Conservation (phyloP, 2,888 invertebrate genomes). For the Galeruca laticollis region DNA sequence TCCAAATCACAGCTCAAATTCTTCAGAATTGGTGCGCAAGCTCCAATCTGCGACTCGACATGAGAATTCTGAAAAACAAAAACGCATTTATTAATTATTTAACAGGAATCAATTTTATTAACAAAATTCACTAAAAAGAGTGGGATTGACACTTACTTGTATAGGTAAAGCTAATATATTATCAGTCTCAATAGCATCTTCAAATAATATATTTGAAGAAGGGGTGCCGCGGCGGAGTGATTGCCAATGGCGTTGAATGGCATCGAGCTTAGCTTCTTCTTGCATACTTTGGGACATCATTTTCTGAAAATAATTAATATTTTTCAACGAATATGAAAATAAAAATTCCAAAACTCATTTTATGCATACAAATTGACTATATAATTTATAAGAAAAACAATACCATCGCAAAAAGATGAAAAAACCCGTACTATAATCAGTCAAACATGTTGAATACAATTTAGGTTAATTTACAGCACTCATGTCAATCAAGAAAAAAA, state of each 20-base stretch:
- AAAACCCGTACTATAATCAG: no score
- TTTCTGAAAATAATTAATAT: conserved; percentile 34
- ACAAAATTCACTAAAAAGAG: neutral
- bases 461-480: no score
- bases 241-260: conserved; percentile 64
- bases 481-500: no score
- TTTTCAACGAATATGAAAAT: neutral
- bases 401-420: no score
- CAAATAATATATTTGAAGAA: conserved; percentile 57
- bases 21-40: conserved; percentile 53
- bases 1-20: conserved; percentile 55
- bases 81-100: no score
- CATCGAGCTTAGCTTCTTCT: conserved; percentile 63
- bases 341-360: neutral
- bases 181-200: conserved; percentile 56
- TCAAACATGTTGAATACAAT: no score
- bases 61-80: conserved; percentile 50
- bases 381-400: no score
- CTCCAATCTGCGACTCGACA: conserved; percentile 45
- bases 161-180: conserved; percentile 55
- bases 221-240: conserved; percentile 54
- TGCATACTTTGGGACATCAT: conserved; percentile 57
- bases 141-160: conserved; percentile 56
- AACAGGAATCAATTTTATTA: neutral
- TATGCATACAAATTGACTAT: neutral